A percentile compares a stretch with the other conserved stretches of the same genome.
Conservation (phyloP, 2,113 vertebrate genomes). For the Hippocampus abdominalis region DNA sequence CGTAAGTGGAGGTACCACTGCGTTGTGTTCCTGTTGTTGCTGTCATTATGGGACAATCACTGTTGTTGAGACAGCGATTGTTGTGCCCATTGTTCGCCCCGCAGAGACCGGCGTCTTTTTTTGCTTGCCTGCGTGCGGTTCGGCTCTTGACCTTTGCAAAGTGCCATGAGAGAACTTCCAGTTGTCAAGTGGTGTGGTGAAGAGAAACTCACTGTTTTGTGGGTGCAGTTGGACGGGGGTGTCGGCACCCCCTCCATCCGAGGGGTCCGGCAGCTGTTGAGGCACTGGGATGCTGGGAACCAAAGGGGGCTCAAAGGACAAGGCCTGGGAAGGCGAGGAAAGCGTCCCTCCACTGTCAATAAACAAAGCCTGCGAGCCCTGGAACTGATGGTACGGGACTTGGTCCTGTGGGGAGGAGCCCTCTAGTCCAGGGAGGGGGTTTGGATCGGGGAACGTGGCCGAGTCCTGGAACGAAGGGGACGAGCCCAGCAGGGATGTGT, state of each 20-base stretch:
- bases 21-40: too few species aligned
- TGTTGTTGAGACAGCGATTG: too few species aligned
- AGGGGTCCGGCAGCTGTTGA: constrained; percentile 53
- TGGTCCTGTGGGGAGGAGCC: constrained; percentile 14
- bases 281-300: constrained; percentile 45
- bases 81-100: too few species aligned
- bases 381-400: constrained; percentile 40
- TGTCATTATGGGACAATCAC: too few species aligned
- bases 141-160: too few species aligned
- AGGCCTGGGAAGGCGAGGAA: constrained; percentile 17
- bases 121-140: too few species aligned
- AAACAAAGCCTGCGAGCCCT: constrained; percentile 34
- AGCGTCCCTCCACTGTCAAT: constrained; percentile 16
- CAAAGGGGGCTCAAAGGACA: constrained; percentile 12
- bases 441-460: constrained; percentile 30
- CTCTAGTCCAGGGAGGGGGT: constrained; percentile 17
- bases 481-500: constrained; percentile 39
- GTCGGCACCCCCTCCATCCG: constrained; percentile 41
- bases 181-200: not conserved
- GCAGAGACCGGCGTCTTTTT: too few species aligned
- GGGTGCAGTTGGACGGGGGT: constrained; percentile 56
- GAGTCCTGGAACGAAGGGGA: constrained; percentile 41
- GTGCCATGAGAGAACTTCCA: too few species aligned
- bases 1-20: too few species aligned
- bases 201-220: constrained; percentile 64